A percentile compares a stretch with the other conserved stretches of the same genome.
Conservation (phyloP, 2,113 vertebrate species). For the Thunnus maccoyii region DNA sequence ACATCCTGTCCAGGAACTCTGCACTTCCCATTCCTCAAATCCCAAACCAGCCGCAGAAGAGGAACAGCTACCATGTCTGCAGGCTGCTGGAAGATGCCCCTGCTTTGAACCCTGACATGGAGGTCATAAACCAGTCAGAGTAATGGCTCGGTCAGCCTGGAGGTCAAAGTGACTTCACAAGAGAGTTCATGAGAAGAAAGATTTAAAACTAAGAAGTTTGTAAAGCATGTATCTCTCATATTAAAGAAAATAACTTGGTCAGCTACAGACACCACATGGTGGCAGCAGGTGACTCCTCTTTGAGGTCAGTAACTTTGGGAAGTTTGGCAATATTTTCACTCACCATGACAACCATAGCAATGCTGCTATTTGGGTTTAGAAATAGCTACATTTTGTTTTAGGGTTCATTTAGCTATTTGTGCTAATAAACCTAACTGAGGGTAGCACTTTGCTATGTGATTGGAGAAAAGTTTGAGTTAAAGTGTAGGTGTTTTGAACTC, state of each 20-base stretch:
- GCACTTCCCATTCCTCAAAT: constrained; percentile 78
- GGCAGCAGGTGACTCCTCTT: constrained; percentile 25
- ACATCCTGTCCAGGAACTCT: constrained; percentile 81
- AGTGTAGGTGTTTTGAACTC: too few species aligned
- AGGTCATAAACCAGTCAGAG: constrained; percentile 23
- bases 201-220: not conserved
- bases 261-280: not conserved
- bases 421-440: too few species aligned
- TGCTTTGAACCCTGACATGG: constrained; percentile 34
- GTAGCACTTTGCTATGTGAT: not conserved
- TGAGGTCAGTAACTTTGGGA: not conserved
- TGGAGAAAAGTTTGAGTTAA: not conserved
- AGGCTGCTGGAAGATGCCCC: constrained; percentile 14
- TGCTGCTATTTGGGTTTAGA: too few species aligned
- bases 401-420: too few species aligned
- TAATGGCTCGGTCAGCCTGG: not conserved
- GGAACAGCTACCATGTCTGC: constrained; percentile 3
- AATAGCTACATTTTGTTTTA: too few species aligned
- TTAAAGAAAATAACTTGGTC: too few species aligned
- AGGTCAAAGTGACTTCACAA: not conserved
- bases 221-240: not conserved
- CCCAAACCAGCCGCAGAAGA: constrained; percentile 43
- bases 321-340: not conserved
- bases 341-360: too few species aligned
- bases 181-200: not conserved